A percentile compares a stretch with the other conserved stretches of the same genome.
Evolutionary conservation across 2,113 vertebrate species (phyloP).

Genomic region (Butorides virescens): DNA sequence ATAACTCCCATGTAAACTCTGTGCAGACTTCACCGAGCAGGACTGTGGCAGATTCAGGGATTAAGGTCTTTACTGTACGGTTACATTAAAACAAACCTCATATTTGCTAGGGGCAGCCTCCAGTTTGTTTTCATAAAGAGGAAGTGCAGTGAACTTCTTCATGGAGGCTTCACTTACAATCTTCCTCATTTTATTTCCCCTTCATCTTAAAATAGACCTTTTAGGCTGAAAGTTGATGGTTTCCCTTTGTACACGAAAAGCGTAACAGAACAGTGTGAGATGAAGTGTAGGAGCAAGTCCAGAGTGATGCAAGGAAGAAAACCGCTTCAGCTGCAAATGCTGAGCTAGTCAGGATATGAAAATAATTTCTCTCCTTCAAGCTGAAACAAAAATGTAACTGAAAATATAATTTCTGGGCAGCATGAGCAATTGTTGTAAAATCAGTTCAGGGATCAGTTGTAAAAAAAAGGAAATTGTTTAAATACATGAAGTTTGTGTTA

Average conservation of each 20-base stretch:
- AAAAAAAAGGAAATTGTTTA: not conserved
- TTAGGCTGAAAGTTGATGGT: conserved; percentile 10
- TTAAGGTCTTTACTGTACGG: conserved; percentile 4
- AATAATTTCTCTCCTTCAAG: not conserved
- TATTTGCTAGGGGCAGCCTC: not conserved
- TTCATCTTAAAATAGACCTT: conserved; percentile 39
- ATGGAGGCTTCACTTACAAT: not conserved
- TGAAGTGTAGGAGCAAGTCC: not conserved
- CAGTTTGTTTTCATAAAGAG: conserved; percentile 27
- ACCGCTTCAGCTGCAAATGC: not conserved
- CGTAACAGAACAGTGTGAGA: not conserved
- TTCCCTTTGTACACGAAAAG: conserved; percentile 11
- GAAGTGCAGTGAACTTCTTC: conserved; percentile 1
- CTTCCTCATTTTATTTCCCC: conserved; percentile 33
- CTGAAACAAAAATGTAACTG: not conserved
- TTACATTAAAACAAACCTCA: not conserved
- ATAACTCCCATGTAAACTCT: not conserved
- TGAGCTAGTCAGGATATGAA: not conserved
- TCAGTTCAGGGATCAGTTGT: not conserved
- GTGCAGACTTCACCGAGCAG: not conserved
- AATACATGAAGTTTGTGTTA: not conserved
- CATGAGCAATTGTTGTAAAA: no score
- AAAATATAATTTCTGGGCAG: not conserved
- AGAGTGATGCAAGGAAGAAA: not conserved
- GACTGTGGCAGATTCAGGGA: not conserved